These are phyloP conservation scores for Psilopsiagon aurifrons DNA, from an alignment of 2,113 vertebrate genomes.

Conservation along the genomic window DNA sequence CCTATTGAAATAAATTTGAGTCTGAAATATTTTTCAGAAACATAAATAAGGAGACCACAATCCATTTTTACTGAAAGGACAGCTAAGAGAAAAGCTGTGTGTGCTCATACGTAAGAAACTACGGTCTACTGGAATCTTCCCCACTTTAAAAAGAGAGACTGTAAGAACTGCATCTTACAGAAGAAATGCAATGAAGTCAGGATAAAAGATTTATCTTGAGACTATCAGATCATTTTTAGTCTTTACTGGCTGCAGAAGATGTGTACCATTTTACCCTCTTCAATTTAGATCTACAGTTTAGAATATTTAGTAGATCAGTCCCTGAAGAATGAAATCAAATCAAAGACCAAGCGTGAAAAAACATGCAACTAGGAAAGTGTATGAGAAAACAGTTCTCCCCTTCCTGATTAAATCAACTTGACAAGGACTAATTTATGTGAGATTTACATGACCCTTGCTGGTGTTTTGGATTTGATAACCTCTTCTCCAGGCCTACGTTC, in stretches of 20 bases:
- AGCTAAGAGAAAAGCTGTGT: neutral
- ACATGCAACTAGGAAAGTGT: neutral
- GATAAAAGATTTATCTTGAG: neutral
- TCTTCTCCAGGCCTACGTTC: neutral
- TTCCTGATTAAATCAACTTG: slow-evolving; percentile 1
- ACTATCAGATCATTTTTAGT: neutral
- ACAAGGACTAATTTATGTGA: neutral
- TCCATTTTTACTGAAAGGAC: neutral
- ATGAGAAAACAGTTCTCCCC: neutral
- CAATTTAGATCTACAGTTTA: neutral
- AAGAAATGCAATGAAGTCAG: neutral
- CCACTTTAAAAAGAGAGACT: neutral
- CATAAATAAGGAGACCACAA: neutral
- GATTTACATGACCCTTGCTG: neutral
- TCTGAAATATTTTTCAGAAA: slow-evolving; percentile 8
- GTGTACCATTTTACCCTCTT: neutral
- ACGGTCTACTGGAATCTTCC: neutral
- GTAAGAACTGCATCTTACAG: neutral
- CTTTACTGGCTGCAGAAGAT: neutral
- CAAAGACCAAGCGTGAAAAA: neutral
- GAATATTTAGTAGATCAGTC: neutral
- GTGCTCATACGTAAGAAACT: neutral
- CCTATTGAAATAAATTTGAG: neutral
- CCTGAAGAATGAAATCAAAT: neutral
- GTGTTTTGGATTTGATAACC: neutral